Base-by-base conservation (phyloP, 2,113 vertebrate genomes). In the Eira barbara region DNA sequence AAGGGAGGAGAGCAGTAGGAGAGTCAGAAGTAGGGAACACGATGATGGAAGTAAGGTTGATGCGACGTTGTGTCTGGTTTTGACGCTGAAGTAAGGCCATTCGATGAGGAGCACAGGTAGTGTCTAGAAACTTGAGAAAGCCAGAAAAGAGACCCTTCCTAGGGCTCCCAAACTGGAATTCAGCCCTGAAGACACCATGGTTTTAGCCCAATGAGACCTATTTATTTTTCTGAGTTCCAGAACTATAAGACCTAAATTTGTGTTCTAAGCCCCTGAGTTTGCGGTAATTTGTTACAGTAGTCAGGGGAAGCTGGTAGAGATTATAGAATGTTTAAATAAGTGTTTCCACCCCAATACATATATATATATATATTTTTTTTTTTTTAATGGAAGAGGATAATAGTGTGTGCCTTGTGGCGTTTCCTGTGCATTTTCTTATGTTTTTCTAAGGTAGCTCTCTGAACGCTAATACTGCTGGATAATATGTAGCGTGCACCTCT, bases 1-100 rank as follows among this genome's bases (percentile, higher is more conserved):
- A 52, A 25, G 4, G 36, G 4, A 27, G 27, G 1, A 59, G 2
- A 7, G 4, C 14, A 8, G 4, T 0, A 1, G 45, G 7, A 1
- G 17, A 20, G 8, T 23, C 10, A 25, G 10, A 4, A 6, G 27
- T 7, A 14, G 18, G 1, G 0, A 10, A 20, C 0, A 0, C 0
- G 1, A 0, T 2, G 4, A 20, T 0, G 29, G 11, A 21, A 31
- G 27, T 7, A 0, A 0, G 21, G 10, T 10, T 1, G 15, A 23
- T 1, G 10, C 2, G 20, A 14, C 0, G 0, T 23, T n/a, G 15
- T 31, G 0, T 0, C 20, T 31, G 36, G 21, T 92, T 83, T 13
- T n/a, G 4, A 31, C 29, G 3, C 34, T 36, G 31, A 36, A 42
- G 36, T 21, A 31, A 39, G 4, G 21, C 17, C 3, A 0, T 67